Evolutionary conservation across 2,797 vertebrate species (phyloP), one percentile per base, ranked within the genome.

Genomic region (Carcharodon carcharias): DNA sequence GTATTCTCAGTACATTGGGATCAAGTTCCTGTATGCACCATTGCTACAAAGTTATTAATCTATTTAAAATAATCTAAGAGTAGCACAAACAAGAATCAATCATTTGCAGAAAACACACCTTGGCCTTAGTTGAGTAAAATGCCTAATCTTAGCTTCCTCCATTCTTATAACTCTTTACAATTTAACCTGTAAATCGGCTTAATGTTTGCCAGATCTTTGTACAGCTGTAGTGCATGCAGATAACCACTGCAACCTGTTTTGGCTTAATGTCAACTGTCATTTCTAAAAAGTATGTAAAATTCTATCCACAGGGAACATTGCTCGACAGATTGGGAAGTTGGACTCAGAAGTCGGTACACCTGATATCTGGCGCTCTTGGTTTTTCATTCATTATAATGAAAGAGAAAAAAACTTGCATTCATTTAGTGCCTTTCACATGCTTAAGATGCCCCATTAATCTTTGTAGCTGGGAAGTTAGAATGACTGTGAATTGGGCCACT

Each of bases 401-500:
- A 85, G 65, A 18, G 18, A 67, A 67, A 3, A 89, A 54, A 89
- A 16, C 87, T 58, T 89, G 50, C 54, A 89, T 89, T 89, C 9
- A 35, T 89, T 58, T 89, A 89, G 87, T 54, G 6, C 31, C 56
- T 89, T 89, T 58, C 54, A 89, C 87, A 28, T 89, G 87, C 28
- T 58, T 54, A 89, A 89, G 87, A 58, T 89, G 56, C 28, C 31
- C 11, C 87, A 89, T 89, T 89, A 89, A 89, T 89, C 87, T 58
- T 89, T 28, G 56, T 35, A 14, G 87, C 50, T 89, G 23, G 50
- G 54, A 8, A 89, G 54, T 89, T 89, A 89, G 87, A 89, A 89
- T 1, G 14, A 28, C 28, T 89, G 87, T 28, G 54, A 89, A 89
- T 35, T 89, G 87, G 87, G 56, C 87, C 87, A 58, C 87, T 89